A percentile compares a stretch with the other conserved stretches of the same genome.
Conservation (phyloP, 1,140 invertebrate species). For the Oryzaephilus surinamensis region DNA sequence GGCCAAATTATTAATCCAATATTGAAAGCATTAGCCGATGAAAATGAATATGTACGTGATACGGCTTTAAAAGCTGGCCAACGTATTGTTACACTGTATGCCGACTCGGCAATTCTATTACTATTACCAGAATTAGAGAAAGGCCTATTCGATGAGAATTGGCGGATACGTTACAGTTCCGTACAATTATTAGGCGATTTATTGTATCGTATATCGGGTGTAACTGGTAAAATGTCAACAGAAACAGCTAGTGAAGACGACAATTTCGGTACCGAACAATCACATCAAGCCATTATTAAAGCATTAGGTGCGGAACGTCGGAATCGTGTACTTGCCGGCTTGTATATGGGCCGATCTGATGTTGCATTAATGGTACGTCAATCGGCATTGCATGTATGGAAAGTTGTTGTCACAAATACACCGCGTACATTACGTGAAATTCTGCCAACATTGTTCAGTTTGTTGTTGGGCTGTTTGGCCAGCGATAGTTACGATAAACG, state of each 20-base stretch:
- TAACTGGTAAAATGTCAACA: constrained; percentile 98
- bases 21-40: constrained; percentile 93
- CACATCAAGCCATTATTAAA: constrained; percentile 81
- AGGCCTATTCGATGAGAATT: constrained; percentile 94
- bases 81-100: constrained; percentile 91
- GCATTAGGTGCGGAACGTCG: constrained; percentile 79
- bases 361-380: constrained; percentile 94
- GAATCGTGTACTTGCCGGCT: constrained; percentile 86
- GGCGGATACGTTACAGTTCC: constrained; percentile 94
- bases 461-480: constrained; percentile 86
- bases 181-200: constrained; percentile 95
- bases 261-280: constrained; percentile 97
- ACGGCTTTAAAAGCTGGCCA: constrained; percentile 95
- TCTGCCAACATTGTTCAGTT: constrained; percentile 83
- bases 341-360: constrained; percentile 97
- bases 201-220: constrained; percentile 92
- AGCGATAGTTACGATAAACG: constrained; percentile 93
- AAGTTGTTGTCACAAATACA: constrained; percentile 92
- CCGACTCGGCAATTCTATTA: constrained; percentile 88
- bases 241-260: constrained; percentile 97
- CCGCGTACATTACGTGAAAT: constrained; percentile 95
- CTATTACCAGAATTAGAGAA: constrained; percentile 89
- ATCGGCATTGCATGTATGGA: constrained; percentile 96
- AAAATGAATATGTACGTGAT: constrained; percentile 97
- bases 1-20: constrained; percentile 97